Conservation (phyloP, 2,888 invertebrate genomes). For the Nymphalis urticae region DNA sequence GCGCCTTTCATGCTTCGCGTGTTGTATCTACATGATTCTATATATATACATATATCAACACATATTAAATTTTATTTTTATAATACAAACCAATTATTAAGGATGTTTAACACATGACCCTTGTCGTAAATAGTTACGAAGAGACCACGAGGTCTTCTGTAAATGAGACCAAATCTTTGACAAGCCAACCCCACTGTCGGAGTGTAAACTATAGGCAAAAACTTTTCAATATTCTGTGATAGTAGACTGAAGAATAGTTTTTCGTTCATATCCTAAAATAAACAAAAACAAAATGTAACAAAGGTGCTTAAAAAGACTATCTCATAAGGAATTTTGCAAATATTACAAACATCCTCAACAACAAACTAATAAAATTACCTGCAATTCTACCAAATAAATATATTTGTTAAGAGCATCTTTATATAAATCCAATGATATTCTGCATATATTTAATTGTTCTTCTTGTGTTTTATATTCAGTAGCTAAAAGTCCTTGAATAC, state of each 20-base stretch:
- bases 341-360: slow-evolving; percentile 35
- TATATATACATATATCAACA: too few relatives aligned
- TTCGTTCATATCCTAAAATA: slow-evolving; percentile 94
- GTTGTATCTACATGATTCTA: too few relatives aligned
- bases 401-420: slow-evolving; percentile 97
- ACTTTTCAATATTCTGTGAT: slow-evolving; percentile 94
- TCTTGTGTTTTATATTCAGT: slow-evolving; percentile 96
- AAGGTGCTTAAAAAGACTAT: not conserved
- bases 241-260: slow-evolving; percentile 96
- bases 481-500: slow-evolving; percentile 98
- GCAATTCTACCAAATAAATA: slow-evolving; percentile 94
- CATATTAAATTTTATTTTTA: not conserved
- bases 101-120: slow-evolving; percentile 94
- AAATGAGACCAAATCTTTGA: slow-evolving; percentile 97
- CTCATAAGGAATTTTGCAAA: not conserved
- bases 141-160: slow-evolving; percentile 95
- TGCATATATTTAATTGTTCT: slow-evolving; percentile 94
- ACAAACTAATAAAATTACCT: slow-evolving; percentile 79
- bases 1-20: too few relatives aligned
- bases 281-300: slow-evolving; percentile 1
- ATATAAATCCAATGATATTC: slow-evolving; percentile 94
- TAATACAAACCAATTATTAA: slow-evolving; percentile 91
- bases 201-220: slow-evolving; percentile 99
- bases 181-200: slow-evolving; percentile 98
- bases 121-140: slow-evolving; percentile 98